These are phyloP conservation scores for Gasteruption jaculator DNA, from an alignment of 2,888 invertebrate species.

Conservation along the genomic window DNA sequence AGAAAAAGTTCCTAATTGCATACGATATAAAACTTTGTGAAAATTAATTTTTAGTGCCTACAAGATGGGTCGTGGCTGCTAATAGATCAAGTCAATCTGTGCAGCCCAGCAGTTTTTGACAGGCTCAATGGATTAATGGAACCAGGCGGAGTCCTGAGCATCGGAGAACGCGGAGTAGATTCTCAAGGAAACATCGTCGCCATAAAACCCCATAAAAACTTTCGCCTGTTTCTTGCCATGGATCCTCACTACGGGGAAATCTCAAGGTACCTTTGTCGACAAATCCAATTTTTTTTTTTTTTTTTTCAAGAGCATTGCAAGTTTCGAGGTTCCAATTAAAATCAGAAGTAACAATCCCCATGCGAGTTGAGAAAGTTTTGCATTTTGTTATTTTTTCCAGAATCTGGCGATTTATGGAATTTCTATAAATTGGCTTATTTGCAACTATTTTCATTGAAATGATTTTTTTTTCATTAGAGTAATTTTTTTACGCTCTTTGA, in stretches of 20 bases:
- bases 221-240: slow-evolving; percentile 91
- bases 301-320: too few species aligned
- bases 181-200: slow-evolving; percentile 66
- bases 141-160: slow-evolving; percentile 80
- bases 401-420: too few species aligned
- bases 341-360: too few species aligned
- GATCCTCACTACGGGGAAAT: slow-evolving; percentile 94
- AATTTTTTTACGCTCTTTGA: too few species aligned
- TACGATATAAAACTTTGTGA: too few species aligned
- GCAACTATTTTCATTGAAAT: too few species aligned
- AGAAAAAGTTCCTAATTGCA: too few species aligned
- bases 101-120: slow-evolving; percentile 94
- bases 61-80: slow-evolving; percentile 79
- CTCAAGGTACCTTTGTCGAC: slow-evolving; percentile 69
- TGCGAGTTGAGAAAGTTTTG: too few species aligned
- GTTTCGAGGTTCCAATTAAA: too few species aligned
- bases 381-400: too few species aligned
- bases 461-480: too few species aligned
- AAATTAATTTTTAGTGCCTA: slow-evolving; percentile 59
- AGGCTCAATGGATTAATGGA: slow-evolving; percentile 93
- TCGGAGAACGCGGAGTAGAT: slow-evolving; percentile 87
- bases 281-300: slow-evolving; percentile 4
- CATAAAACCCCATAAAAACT: slow-evolving; percentile 82
- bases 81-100: slow-evolving; percentile 91
- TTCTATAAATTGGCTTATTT: too few species aligned